Base-by-base conservation (phyloP, 2,113 vertebrate species). In the Thunnus maccoyii region DNA sequence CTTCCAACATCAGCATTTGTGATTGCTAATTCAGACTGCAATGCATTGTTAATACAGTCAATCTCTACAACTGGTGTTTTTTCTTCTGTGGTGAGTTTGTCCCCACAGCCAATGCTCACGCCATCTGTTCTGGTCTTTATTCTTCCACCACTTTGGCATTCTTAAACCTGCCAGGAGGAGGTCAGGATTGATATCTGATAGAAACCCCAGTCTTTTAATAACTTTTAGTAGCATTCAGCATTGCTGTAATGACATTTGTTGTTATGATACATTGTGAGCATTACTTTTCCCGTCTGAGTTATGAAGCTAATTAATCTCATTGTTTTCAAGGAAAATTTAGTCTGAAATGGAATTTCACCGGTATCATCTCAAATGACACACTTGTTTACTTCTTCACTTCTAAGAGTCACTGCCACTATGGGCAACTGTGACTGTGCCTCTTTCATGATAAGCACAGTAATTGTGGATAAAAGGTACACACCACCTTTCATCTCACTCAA, bases 401-500 rank as follows among this genome's bases (percentile, higher is more conserved):
- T 60, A 62, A 77, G 72, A 86, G 69, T 64, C 54, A 3, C 48
- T 27, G 81, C 47, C 50, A 50, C 60, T 62, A n/a, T 44, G 20
- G 48, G 41, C 17, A 9, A 62, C 61, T 74, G 74, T 69, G 12
- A 69, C 82, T 56, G 57, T 74, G 64, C 32, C 81, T 65, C 68
- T 83, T 81, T 86, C 57, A 73, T 60, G 77, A 83, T 89, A 88
- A 86, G 83, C 81, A 46, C 61, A 83, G 86, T 91, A 92, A 93
- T 94, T 85, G 89, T 82, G 86, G 83, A 90, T 93, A 87, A 90
- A 91, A 91, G 82, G 76, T 73, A 67, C 62, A 36, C 72, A 69
- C 17, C 65, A 90, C 79, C 84, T 95, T 94, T 90, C 80, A 89
- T 91, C 87, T 88, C 80, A 71, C 80, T 80, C 64, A 84, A 54